phyloP scores from a whole-genome alignment of 2,888 invertebrate species.

The Mythimna ferrago region DNA sequence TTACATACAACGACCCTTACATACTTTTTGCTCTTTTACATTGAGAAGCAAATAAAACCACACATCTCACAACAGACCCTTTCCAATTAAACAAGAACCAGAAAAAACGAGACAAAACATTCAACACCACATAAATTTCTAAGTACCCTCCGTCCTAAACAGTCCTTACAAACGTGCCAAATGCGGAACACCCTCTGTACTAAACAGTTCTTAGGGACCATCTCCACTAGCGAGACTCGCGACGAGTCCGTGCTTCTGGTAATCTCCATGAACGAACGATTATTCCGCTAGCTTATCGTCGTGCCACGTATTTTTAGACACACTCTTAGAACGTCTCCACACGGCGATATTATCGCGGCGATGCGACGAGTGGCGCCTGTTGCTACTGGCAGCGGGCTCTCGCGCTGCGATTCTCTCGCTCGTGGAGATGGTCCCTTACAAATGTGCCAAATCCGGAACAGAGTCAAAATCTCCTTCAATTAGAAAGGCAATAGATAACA shows the following conservation, averaged over 20 bases:
- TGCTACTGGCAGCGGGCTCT: too few species aligned
- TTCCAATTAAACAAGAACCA: background rate
- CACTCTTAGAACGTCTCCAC: too few species aligned
- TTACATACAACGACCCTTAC: background rate
- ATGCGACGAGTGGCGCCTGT: too few species aligned
- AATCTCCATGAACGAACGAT: too few species aligned
- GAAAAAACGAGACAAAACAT: background rate
- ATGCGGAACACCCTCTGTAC: background rate
- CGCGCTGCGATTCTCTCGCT: too few species aligned
- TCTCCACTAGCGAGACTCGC: too few species aligned
- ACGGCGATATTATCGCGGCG: too few species aligned
- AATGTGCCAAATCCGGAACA: conserved; percentile 21
- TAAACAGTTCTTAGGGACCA: too few species aligned
- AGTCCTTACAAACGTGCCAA: conserved; percentile 15
- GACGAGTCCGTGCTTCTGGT: too few species aligned
- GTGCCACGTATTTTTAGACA: too few species aligned
- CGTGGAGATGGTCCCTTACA: background rate
- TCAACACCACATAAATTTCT: background rate
- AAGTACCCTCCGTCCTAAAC: conserved; percentile 17
- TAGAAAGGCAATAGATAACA: conserved; percentile 46
- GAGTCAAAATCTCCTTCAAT: conserved; percentile 41
- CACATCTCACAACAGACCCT: background rate
- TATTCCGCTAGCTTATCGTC: too few species aligned
- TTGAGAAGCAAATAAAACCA: background rate
- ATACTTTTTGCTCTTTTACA: background rate